Evolutionary conservation across 2,797 vertebrate species (phyloP), one percentile per base, ranked within the genome.

Genomic region (Euthynnus affinis): DNA sequence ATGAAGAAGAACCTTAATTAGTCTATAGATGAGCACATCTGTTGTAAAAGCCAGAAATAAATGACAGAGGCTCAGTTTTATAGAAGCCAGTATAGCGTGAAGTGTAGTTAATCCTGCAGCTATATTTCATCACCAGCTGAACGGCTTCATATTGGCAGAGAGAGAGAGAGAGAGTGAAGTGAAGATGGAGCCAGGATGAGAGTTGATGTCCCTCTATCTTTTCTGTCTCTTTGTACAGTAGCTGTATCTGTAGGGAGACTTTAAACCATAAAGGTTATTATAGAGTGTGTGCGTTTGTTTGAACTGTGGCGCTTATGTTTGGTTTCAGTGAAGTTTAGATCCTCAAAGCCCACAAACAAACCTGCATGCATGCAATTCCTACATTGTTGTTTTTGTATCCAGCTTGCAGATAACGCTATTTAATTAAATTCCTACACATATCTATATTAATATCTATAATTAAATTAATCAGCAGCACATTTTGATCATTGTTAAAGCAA

Each of bases 51-150:
- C 15, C 59, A 15, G 49, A 42, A 53, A 29, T 42, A 46, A 48
- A 62, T 44, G 49, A 62, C 8, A 5, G 18, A 29, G 22, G 32
- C n/a, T 59, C 8, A n/a, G 0, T 32, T 51, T 29, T 67, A 20
- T 59, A 23, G 13, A 32, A 6, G 55, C 20, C 5, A 51, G 55
- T 10, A 1, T n/a, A 15, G 55, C 49, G 51, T 18, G 29, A 48
- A 6, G 51, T 67, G 18, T 0, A 32, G 46, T 62, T 62, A 53
- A 76, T 0, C 44, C 60, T 34, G 1, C n/a, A 3, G 34, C 9
- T n/a, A 2, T 29, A 23, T 44, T 65, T 80, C 53, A 74, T 37
- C 27, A 15, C 53, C 52, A 52, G 59, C 78, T 63, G 34, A 52
- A 5, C 20, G 2, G 13, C 23, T 37, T 51, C 49, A 7, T 22